Conservation (phyloP, 2,797 vertebrate species). For the Philypnodon macrostomus region DNA sequence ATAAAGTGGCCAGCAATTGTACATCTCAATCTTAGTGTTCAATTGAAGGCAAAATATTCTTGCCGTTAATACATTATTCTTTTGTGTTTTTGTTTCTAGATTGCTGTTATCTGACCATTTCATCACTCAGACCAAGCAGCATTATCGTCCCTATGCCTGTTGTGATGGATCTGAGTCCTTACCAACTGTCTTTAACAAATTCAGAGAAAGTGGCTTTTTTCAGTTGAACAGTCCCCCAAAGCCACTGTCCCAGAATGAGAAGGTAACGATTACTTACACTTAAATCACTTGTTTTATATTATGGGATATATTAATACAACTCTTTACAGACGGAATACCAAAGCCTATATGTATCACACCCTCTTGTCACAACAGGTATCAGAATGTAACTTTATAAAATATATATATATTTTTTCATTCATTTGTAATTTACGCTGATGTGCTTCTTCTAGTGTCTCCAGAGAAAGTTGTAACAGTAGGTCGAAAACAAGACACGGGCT, state of each 20-base stretch:
- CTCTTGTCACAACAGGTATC: conserved; percentile 37
- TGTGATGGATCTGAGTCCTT: conserved; percentile 18
- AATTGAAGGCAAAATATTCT: too few relatives aligned
- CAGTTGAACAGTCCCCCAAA: conserved; percentile 27
- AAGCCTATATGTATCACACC: conserved; percentile 28
- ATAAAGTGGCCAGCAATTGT: too few relatives aligned
- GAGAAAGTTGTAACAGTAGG: conserved; percentile 29
- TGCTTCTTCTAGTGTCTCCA: conserved; percentile 25
- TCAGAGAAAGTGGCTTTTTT: conserved; percentile 34
- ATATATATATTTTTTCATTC: too few relatives aligned
- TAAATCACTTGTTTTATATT: neutral
- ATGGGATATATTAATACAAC: neutral
- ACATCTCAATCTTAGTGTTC: too few relatives aligned
- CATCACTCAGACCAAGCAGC: conserved; percentile 45
- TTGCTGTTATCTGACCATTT: conserved; percentile 48
- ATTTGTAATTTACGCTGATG: conserved; percentile 4
- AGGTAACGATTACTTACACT: conserved; percentile 7
- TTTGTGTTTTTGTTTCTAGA: conserved; percentile 34
- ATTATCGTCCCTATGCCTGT: conserved; percentile 37
- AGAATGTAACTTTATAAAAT: neutral
- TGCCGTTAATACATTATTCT: neutral
- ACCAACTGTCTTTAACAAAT: conserved; percentile 30
- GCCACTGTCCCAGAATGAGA: neutral
- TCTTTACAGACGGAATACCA: conserved; percentile 51
- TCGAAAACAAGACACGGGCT: conserved; percentile 48